Evolutionary conservation across 1,140 invertebrate genomes (phyloP).

Genomic region (Choristoneura fumiferana): DNA sequence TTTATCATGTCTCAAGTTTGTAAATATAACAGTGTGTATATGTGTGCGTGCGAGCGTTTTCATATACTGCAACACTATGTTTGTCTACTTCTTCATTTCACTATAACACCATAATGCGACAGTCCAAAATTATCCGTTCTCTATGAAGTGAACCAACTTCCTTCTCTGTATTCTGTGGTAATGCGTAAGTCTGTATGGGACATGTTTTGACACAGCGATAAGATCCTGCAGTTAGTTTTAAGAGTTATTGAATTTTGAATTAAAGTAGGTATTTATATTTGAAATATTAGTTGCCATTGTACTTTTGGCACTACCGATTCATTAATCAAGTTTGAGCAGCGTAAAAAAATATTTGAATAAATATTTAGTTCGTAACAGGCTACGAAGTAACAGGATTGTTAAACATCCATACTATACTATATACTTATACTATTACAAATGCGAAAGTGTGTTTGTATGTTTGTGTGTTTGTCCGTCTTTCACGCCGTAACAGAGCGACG

Average conservation of each 20-base stretch:
- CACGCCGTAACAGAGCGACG: too few species aligned
- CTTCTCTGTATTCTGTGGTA: background rate
- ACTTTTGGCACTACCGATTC: constrained; percentile 4
- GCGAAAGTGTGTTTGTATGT: too few species aligned
- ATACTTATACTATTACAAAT: too few species aligned
- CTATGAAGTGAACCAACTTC: background rate
- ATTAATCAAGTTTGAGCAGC: constrained; percentile 6
- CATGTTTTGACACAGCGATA: constrained; percentile 15
- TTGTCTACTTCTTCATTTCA: too few species aligned
- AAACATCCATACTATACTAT: too few species aligned
- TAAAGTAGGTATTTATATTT: constrained; percentile 18
- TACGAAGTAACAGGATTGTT: background rate
- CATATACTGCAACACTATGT: too few species aligned
- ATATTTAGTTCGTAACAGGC: background rate
- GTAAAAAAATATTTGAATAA: constrained; percentile 8
- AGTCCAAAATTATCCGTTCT: too few species aligned
- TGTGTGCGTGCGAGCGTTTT: too few species aligned
- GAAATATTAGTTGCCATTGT: constrained; percentile 15
- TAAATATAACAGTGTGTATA: too few species aligned
- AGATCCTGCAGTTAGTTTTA: constrained; percentile 9
- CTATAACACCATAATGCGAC: too few species aligned
- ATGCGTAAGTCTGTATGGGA: constrained; percentile 13
- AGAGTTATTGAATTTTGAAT: constrained; percentile 16
- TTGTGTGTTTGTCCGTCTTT: too few species aligned
- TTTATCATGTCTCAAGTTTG: too few species aligned